These are phyloP conservation scores for Perizoma affinitatum DNA, from an alignment of 2,888 invertebrate species.

Conservation along the genomic window DNA sequence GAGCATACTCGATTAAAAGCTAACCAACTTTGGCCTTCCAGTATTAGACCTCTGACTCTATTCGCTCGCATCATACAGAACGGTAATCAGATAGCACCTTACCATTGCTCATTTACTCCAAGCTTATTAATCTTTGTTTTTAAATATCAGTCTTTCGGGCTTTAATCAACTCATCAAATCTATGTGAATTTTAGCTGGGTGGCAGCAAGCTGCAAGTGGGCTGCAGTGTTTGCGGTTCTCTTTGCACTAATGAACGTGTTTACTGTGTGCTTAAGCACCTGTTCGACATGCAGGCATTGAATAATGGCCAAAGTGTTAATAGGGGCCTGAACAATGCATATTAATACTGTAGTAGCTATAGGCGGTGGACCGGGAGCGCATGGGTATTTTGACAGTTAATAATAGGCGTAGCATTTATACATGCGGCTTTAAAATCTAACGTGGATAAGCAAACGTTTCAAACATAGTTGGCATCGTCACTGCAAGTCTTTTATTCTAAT, in stretches of 20 bases:
- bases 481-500: too few species aligned
- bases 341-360: background rate
- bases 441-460: too few species aligned
- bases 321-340: background rate
- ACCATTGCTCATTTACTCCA: too few species aligned
- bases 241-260: conserved; percentile 35
- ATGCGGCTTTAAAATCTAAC: too few species aligned
- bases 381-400: too few species aligned
- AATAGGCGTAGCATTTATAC: too few species aligned
- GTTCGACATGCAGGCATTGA: conserved; percentile 21
- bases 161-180: conserved; percentile 7
- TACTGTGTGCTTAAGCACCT: conserved; percentile 15
- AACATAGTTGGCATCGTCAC: too few species aligned
- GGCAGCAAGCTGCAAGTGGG: conserved; percentile 20
- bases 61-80: background rate
- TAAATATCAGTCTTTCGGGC: background rate
- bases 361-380: background rate
- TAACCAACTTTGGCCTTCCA: too few species aligned
- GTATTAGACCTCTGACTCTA: too few species aligned
- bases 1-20: too few species aligned
- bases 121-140: background rate
- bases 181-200: conserved; percentile 12
- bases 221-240: conserved; percentile 30
- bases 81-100: too few species aligned
- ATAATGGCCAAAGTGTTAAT: conserved; percentile 7